Conservation (phyloP, 2,797 vertebrate genomes). For the Antrozous pallidus region DNA sequence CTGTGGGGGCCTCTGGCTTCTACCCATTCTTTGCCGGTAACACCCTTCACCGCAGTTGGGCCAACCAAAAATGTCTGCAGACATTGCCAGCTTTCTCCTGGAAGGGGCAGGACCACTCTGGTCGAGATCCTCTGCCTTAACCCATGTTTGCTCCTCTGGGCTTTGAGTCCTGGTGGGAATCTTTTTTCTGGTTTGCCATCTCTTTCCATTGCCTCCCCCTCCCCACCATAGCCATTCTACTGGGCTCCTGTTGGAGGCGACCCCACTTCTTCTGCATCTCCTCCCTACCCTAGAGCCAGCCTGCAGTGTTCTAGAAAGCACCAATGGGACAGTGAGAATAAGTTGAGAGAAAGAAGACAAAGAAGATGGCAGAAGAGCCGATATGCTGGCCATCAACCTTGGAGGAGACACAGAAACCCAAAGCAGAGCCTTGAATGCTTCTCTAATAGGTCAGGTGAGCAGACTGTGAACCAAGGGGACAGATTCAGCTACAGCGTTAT, state of each 20-base stretch:
- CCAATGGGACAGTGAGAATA: not conserved
- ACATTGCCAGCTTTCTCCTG: not conserved
- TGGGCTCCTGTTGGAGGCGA: not conserved
- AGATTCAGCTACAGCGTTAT: not conserved
- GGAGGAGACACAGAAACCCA: not conserved
- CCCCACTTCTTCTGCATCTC: not conserved
- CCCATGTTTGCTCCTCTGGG: not conserved
- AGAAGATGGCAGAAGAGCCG: not conserved
- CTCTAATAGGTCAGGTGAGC: not conserved
- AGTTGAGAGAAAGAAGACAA: not conserved
- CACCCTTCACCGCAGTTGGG: not conserved
- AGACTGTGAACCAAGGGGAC: not conserved
- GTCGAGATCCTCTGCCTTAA: not conserved
- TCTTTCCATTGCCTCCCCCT: not conserved
- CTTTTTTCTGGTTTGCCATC: not conserved
- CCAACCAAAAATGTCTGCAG: not conserved
- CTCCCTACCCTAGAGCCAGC: not conserved
- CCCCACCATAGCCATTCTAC: not conserved
- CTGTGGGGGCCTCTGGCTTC: not conserved
- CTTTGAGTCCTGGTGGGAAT: not conserved
- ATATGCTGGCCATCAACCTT: accelerated
- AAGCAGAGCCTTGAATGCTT: not conserved
- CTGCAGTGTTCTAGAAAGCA: not conserved
- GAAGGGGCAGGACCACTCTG: not conserved
- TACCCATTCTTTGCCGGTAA: no score